Conservation (phyloP, 2,888 invertebrate species). For the Xestia xanthographa region DNA sequence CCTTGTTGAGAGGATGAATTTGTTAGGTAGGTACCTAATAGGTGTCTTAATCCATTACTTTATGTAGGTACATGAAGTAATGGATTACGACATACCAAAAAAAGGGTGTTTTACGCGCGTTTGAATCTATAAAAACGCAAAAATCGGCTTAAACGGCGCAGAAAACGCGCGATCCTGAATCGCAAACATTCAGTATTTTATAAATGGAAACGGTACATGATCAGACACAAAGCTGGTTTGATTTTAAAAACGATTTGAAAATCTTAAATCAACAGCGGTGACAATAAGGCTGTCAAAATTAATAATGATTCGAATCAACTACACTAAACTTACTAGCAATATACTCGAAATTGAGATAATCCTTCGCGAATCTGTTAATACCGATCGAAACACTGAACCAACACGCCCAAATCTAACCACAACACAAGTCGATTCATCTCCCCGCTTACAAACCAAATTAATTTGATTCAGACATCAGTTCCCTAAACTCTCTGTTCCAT, state of each 20-base stretch:
- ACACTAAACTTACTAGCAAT: neutral
- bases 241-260: neutral
- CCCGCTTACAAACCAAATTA: conserved; percentile 18
- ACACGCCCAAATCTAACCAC: conserved; percentile 23
- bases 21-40: too few relatives aligned
- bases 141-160: too few relatives aligned
- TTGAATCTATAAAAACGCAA: too few relatives aligned
- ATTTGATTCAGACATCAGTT: conserved; percentile 26
- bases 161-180: too few relatives aligned
- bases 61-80: too few relatives aligned
- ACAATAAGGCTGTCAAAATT: neutral
- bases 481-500: conserved; percentile 17
- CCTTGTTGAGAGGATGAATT: too few relatives aligned
- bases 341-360: conserved; percentile 12
- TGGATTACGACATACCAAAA: too few relatives aligned
- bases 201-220: too few relatives aligned
- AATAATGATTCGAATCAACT: neutral
- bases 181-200: too few relatives aligned
- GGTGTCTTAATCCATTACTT: too few relatives aligned
- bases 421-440: conserved; percentile 11
- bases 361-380: conserved; percentile 18
- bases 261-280: neutral
- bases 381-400: conserved; percentile 37
- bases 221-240: too few relatives aligned
- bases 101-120: too few relatives aligned